A percentile compares a stretch with the other conserved stretches of the same genome.
phyloP scores from a whole-genome alignment of 64 coral and sea anemone genomes.

The Anthopleura sola region DNA sequence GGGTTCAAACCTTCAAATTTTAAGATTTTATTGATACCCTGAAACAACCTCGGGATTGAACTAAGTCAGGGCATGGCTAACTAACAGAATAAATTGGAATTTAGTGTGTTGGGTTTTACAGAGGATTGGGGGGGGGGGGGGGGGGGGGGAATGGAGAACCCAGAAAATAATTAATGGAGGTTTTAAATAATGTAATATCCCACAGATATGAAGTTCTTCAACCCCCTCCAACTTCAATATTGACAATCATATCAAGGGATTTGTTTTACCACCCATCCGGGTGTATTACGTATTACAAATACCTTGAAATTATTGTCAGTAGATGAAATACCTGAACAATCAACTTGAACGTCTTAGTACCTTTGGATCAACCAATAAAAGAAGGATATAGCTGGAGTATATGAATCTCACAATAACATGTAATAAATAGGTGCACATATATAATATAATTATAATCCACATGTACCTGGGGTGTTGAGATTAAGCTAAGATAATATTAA shows the following conservation, averaged over 20 bases:
- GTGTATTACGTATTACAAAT: background rate
- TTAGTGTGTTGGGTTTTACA: too few relatives aligned
- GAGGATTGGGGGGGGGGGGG: background rate
- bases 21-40: too few relatives aligned
- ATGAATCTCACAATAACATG: background rate
- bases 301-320: background rate
- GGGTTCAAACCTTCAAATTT: too few relatives aligned
- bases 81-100: too few relatives aligned
- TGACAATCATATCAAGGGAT: constrained; percentile 6
- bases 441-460: background rate
- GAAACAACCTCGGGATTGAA: too few relatives aligned
- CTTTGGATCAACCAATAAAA: constrained; percentile 15
- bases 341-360: constrained; percentile 10
- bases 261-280: background rate
- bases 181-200: background rate
- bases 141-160: too few relatives aligned
- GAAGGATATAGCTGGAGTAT: constrained; percentile 15
- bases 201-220: background rate
- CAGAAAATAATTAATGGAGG: too few relatives aligned
- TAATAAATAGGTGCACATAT: background rate
- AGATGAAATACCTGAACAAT: constrained; percentile 10
- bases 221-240: constrained; percentile 16
- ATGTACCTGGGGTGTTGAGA: constrained; percentile 58
- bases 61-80: too few relatives aligned
- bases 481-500: constrained; percentile 11